A percentile compares a stretch with the other conserved stretches of the same genome.
Evolutionary conservation across 2,888 invertebrate species (phyloP).

Genomic region (Loripinus fragilis): DNA sequence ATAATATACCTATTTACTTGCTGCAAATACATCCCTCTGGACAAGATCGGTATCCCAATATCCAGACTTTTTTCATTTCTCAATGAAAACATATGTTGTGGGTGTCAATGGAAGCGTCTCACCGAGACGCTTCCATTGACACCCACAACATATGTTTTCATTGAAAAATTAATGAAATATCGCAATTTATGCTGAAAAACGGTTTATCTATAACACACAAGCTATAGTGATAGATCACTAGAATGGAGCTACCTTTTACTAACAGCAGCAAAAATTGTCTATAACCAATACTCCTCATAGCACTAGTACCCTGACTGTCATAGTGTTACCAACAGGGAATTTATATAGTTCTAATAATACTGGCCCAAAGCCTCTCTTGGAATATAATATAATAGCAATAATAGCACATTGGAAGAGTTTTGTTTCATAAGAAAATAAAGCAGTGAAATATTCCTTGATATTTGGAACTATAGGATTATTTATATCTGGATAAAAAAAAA

Average conservation of each 20-base stretch:
- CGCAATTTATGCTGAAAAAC: no score
- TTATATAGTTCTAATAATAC: neutral
- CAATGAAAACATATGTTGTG: no score
- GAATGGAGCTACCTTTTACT: neutral
- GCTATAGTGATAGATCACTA: neutral
- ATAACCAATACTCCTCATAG: conserved; percentile 2
- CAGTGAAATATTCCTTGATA: neutral
- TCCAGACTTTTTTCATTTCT: no score
- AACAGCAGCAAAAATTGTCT: neutral
- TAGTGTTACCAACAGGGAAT: neutral
- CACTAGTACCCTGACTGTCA: neutral
- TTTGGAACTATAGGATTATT: neutral
- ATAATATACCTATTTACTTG: neutral
- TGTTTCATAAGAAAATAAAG: neutral
- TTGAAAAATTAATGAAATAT: no score
- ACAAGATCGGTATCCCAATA: no score
- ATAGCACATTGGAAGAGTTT: neutral
- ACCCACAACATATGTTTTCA: no score
- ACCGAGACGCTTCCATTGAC: no score
- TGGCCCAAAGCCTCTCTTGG: neutral
- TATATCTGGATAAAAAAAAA: neutral
- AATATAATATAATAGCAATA: no score
- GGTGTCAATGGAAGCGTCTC: no score
- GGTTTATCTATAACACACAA: no score
- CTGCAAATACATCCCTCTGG: no score